These are phyloP conservation scores for Diabrotica virgifera DNA, from an alignment of 1,140 invertebrate genomes.

Conservation along the genomic window DNA sequence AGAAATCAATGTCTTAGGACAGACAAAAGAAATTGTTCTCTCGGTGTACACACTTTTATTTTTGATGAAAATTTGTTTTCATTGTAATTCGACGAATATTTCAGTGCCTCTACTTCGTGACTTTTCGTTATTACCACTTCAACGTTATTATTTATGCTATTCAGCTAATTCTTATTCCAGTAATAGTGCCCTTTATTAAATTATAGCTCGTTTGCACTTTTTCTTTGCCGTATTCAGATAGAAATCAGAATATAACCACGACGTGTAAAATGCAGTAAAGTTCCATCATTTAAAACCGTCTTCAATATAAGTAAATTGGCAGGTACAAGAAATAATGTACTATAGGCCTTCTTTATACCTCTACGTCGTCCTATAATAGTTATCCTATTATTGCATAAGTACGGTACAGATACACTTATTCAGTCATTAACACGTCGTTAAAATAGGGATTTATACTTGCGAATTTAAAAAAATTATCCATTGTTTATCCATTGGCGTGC, in stretches of 20 bases:
- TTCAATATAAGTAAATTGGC: constrained; percentile 7
- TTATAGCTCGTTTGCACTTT: background rate
- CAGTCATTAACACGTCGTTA: constrained; percentile 11
- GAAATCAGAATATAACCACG: background rate
- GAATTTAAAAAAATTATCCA: background rate
- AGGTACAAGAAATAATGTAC: constrained; percentile 3
- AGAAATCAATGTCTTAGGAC: too few relatives aligned
- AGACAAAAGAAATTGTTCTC: too few relatives aligned
- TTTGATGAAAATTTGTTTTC: too few relatives aligned
- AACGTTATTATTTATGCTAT: too few relatives aligned
- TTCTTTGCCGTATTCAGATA: background rate
- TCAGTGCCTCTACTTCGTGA: too few relatives aligned
- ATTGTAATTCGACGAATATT: too few relatives aligned
- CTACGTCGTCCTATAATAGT: background rate
- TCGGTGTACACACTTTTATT: too few relatives aligned
- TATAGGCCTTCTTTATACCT: constrained; percentile 5
- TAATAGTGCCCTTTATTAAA: background rate
- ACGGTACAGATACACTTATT: constrained; percentile 1
- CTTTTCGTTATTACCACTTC: too few relatives aligned
- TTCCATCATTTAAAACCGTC: background rate
- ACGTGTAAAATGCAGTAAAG: background rate
- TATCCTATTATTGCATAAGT: constrained; percentile 3
- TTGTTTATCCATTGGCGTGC: too few relatives aligned
- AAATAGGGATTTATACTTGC: background rate
- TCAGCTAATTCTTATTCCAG: background rate